phyloP scores from a whole-genome alignment of 2,888 invertebrate genomes.

The Mylabris sibirica region DNA sequence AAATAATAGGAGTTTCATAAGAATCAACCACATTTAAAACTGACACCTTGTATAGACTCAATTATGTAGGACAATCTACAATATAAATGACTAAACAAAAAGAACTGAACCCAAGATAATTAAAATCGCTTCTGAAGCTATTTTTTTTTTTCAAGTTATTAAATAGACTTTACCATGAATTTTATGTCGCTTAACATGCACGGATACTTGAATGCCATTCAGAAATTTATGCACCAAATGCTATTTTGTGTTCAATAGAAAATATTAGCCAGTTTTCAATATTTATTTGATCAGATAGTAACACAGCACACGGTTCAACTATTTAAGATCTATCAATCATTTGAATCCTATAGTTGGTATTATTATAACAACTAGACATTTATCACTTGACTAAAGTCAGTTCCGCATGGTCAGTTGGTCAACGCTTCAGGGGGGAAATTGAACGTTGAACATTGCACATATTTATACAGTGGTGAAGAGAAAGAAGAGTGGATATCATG shows the following conservation, averaged over 20 bases:
- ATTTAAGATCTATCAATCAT: slow-evolving; percentile 46
- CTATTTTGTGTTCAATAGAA: not conserved
- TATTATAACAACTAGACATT: slow-evolving; percentile 40
- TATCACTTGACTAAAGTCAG: slow-evolving; percentile 45
- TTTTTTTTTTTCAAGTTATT: not conserved
- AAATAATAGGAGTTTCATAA: no score
- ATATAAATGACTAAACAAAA: no score
- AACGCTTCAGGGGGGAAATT: slow-evolving; percentile 40
- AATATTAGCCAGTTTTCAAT: slow-evolving; percentile 1
- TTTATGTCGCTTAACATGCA: not conserved
- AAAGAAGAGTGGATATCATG: slow-evolving; percentile 30
- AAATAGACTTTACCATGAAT: not conserved
- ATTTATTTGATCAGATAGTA: slow-evolving; percentile 15
- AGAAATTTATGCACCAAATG: not conserved
- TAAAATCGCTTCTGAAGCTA: not conserved
- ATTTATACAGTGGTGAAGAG: slow-evolving; percentile 13
- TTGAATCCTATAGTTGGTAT: slow-evolving; percentile 34
- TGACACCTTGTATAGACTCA: no score
- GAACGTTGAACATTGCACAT: slow-evolving; percentile 19
- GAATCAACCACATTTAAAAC: no score
- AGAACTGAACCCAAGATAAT: not conserved
- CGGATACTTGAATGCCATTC: not conserved
- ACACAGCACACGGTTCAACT: slow-evolving; percentile 7
- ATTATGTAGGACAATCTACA: no score
- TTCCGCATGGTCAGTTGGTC: slow-evolving; percentile 51